Evolutionary conservation across 2,888 invertebrate species (phyloP), one percentile per base, ranked within the genome.

Genomic region (Hirtodrosophila histrioides): DNA sequence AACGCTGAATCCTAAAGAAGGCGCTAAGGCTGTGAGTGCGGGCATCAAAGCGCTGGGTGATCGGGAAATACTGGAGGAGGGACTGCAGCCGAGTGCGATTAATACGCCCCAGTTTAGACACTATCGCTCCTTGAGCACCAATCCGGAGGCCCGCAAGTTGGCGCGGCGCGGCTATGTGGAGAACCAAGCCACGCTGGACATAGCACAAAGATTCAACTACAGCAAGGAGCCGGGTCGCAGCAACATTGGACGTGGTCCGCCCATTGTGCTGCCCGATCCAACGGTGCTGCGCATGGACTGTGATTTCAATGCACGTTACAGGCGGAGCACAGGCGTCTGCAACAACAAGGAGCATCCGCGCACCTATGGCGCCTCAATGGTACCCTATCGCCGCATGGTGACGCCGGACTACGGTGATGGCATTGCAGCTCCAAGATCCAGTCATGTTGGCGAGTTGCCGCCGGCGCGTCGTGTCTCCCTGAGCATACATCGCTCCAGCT

Each of bases 351-450:
- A 92, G 7, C 92, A 95, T 73, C 94, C 95, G 0, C 89, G 92
- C n/a, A 91, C 92, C 3, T 95, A 93, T 93, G 97, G 97, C 0
- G 94, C 94, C 0, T 93, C 95, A 0, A 94, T 94, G 88, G 94
- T 93, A n/a, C 95, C 96, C 0, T 97, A 95, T 79, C 93, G 95
- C 55, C 93, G 92, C 11, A 93, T 94, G n/a, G 89, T 97, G 5
- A 94, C 94, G 0, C 94, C 97, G 0, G 94, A 94, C 84, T 97
- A 97, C 89, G 94, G 93, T 8, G 96, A 97, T 89, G 96, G 96
- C 92, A 93, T 92, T 50, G 94, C 94, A 24, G 89, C 93, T 0
- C 96, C 97, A 0, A 93, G 97, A 10, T 80, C 73, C 0, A 93
- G 94, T 0, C 89, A 89, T 48, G 57, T 41, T 0, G 64, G 67